A percentile compares a stretch with the other conserved stretches of the same genome.
Conservation (phyloP, 2,888 invertebrate species). For the Lasioglossum figueresi region DNA sequence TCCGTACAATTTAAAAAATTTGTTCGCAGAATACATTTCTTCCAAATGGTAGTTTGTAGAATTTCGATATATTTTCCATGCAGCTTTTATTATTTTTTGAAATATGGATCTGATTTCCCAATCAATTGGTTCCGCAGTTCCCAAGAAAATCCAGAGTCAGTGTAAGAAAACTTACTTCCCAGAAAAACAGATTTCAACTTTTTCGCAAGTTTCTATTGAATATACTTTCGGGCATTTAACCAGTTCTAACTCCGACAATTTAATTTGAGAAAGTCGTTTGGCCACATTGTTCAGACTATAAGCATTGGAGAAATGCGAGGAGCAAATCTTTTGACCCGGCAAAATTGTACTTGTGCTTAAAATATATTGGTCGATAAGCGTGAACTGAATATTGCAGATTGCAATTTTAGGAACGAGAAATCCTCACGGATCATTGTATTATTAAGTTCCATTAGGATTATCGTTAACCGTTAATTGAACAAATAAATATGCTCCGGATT, state of each 20-base stretch:
- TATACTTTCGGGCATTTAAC: background rate
- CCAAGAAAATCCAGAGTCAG: background rate
- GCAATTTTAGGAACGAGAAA: background rate
- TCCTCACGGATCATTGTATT: background rate
- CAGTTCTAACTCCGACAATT: background rate
- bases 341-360: background rate
- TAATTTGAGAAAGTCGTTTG: constrained; percentile 2
- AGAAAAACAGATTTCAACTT: background rate
- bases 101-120: background rate
- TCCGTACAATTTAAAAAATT: background rate
- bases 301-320: background rate
- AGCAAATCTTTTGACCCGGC: background rate
- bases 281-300: background rate
- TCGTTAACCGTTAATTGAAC: background rate
- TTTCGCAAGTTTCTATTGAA: constrained; percentile 5
- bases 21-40: background rate
- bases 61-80: background rate
- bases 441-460: background rate
- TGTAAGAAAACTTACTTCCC: background rate
- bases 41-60: background rate
- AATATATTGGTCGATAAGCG: background rate
- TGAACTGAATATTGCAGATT: background rate
- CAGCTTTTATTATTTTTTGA: background rate
- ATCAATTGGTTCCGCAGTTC: background rate
- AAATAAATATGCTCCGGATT: too few relatives aligned